Evolutionary conservation across 2,797 vertebrate genomes (phyloP).

Genomic region (Sarcophilus harrisii): DNA sequence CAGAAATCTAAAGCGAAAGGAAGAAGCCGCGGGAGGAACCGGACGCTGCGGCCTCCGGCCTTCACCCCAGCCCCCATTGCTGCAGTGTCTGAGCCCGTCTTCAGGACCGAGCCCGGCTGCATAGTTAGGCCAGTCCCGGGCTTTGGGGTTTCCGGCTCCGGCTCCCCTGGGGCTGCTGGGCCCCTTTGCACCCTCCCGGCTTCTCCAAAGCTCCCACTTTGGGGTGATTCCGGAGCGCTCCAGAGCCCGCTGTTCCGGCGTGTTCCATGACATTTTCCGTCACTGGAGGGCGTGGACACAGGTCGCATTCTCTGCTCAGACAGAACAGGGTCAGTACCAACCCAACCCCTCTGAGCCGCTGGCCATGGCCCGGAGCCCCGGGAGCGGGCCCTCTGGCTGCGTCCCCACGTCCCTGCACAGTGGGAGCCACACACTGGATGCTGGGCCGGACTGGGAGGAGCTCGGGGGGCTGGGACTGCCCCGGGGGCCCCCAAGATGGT

Average conservation of each 20-base stretch:
- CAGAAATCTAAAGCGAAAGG: background rate
- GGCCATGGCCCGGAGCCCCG: no score
- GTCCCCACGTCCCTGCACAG: no score
- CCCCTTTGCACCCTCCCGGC: background rate
- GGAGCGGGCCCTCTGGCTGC: no score
- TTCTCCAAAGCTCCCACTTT: background rate
- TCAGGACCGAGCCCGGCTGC: background rate
- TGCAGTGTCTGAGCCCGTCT: background rate
- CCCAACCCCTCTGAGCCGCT: no score
- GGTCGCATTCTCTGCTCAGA: background rate
- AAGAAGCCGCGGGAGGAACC: background rate
- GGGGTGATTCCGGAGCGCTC: background rate
- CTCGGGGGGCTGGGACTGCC: no score
- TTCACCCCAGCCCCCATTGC: no score
- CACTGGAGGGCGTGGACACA: no score
- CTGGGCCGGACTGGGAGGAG: no score
- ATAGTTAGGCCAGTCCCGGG: rapidly evolving
- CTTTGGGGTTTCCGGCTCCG: background rate
- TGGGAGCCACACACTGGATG: no score
- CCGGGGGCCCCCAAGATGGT: no score
- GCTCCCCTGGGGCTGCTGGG: background rate
- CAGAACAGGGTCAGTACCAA: background rate
- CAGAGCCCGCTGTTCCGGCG: no score
- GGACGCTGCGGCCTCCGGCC: no score
- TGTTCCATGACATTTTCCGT: background rate